phyloP scores from a whole-genome alignment of 2,888 invertebrate species.

The Coecobrya sp. region DNA sequence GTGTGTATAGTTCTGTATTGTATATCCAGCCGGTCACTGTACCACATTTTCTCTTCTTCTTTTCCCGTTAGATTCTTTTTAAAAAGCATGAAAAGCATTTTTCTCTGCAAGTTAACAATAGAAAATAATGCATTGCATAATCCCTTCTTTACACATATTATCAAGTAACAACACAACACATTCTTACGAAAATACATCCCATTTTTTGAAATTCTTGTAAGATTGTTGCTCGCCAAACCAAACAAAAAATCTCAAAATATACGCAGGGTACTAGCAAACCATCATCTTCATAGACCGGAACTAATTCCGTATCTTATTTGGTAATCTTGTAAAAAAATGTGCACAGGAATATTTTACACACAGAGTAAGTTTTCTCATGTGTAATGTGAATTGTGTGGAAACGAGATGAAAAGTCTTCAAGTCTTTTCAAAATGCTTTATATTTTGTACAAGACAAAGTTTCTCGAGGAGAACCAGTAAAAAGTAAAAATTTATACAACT shows the following conservation, averaged over 20 bases:
- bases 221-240: slow-evolving; percentile 45
- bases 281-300: slow-evolving; percentile 65
- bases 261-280: background rate
- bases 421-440: background rate
- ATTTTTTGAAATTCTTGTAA: slow-evolving; percentile 46
- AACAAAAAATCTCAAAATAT: slow-evolving; percentile 3
- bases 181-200: background rate
- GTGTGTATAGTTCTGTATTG: too few relatives aligned
- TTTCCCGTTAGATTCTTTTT: slow-evolving; percentile 70
- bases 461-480: background rate
- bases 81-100: slow-evolving; percentile 64
- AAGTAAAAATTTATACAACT: slow-evolving; percentile 51
- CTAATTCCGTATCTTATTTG: slow-evolving; percentile 42
- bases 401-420: slow-evolving; percentile 59
- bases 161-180: background rate
- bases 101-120: slow-evolving; percentile 26
- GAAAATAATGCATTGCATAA: slow-evolving; percentile 51
- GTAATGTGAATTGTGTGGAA: slow-evolving; percentile 48
- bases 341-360: background rate
- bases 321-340: slow-evolving; percentile 26
- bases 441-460: background rate
- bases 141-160: slow-evolving; percentile 25
- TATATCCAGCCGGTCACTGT: slow-evolving; percentile 72
- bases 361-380: background rate
- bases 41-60: slow-evolving; percentile 53